Base-by-base conservation (phyloP, 92 coral and sea anemone genomes). In the Virgularia gustaviana region DNA sequence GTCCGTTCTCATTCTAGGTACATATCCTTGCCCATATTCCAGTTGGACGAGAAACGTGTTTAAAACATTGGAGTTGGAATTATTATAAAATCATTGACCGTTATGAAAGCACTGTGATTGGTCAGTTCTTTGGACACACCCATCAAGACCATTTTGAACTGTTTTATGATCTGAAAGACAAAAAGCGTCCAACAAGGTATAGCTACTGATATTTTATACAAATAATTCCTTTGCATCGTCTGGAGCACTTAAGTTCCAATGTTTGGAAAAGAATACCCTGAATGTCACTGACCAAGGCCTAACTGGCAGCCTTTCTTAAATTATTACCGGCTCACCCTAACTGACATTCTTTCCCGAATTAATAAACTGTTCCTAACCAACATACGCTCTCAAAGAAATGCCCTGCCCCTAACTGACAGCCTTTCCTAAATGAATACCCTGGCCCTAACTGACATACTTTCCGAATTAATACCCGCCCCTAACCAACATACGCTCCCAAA, bases 41-140 rank as follows among this genome's bases (percentile, higher is more conserved):
- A 12, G 96, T 95, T 42, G 96, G 96, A 16, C 83, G 87, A 29
- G 38, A 83, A 5, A 89, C 81, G 45, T 92, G 98, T 16, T 68
- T 92, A n/a, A 86, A 82, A 53, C 86, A 87, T 10, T 92, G 95
- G 96, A 92, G 98, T 45, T 92, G 98, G 98, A 92, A 92, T 62
- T 92, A 92, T 56, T 92, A 92, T 90, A 86, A 86, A 65, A 92
- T 92, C 22, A 78, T 92, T 53, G 82, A 89, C 61, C 83, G 96
- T 23, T 92, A 89, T 73, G 88, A 92, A 61, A 84, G 88, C 73
- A 92, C 92, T 24, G 88, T 92, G 9, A 82, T 91, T 18, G 96
- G 90, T 9, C 98, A 92, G 90, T 92, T 92, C 82, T 92, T 92
- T 85, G 98, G 88, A 2, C 98, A 92, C 66, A 92, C 98, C 0